Evolutionary conservation across 2,888 invertebrate genomes (phyloP).

Genomic region (Deilephila elpenor): DNA sequence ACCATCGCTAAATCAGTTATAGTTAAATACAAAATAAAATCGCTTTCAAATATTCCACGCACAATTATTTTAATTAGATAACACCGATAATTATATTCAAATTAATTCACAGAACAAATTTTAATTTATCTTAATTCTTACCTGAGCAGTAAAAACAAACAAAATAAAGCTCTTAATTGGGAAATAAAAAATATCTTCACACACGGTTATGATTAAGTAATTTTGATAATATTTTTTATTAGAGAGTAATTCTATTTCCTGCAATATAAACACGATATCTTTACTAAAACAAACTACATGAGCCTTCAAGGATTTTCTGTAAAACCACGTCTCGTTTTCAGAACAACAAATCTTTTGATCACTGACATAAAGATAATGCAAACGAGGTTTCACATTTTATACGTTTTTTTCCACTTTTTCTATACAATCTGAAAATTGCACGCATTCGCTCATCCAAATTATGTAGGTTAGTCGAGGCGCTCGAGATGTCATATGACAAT

Average conservation of each 20-base stretch:
- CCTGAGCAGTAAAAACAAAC: no score
- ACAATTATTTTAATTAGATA: no score
- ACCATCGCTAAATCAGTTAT: no score
- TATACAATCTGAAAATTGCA: constrained; percentile 15
- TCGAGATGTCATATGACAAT: constrained; percentile 20
- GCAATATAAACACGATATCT: not conserved
- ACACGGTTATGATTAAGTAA: not conserved
- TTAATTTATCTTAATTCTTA: no score
- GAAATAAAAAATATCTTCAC: no score
- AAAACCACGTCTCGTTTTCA: not conserved
- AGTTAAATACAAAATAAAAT: no score
- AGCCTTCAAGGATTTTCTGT: not conserved
- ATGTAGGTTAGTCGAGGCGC: constrained; percentile 9
- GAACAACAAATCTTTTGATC: constrained; percentile 16
- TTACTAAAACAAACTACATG: not conserved
- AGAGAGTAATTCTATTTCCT: not conserved
- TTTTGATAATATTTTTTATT: not conserved
- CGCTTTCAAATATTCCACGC: no score
- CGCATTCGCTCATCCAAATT: not conserved
- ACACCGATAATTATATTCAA: no score
- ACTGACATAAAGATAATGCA: constrained; percentile 18
- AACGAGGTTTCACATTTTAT: constrained; percentile 4
- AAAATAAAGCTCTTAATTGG: no score
- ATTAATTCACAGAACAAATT: no score
- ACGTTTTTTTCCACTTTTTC: constrained; percentile 19